Evolutionary conservation across 2,797 vertebrate species (phyloP).

Genomic region (Pangasius krempfi): DNA sequence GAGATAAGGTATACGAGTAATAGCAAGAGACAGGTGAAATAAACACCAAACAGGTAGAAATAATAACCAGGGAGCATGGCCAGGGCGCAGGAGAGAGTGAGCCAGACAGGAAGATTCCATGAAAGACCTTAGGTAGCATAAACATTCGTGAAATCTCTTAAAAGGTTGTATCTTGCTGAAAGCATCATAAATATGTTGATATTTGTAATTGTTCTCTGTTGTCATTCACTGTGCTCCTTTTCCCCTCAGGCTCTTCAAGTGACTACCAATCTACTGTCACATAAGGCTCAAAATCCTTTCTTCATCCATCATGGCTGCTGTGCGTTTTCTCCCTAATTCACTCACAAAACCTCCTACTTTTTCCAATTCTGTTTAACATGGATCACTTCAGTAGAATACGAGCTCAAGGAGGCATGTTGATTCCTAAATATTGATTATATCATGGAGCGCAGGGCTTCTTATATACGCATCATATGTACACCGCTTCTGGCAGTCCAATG

Average conservation of each 20-base stretch:
- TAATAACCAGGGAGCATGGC: background rate
- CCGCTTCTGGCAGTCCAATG: background rate
- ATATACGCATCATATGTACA: background rate
- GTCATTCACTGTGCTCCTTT: background rate
- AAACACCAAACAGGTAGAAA: slow-evolving; percentile 3
- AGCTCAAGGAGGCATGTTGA: background rate
- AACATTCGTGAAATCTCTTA: background rate
- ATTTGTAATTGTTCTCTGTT: background rate
- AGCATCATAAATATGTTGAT: background rate
- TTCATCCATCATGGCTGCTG: background rate
- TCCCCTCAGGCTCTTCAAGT: background rate
- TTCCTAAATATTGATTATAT: background rate
- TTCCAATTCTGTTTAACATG: background rate
- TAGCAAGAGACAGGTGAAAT: slow-evolving; percentile 5
- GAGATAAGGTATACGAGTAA: background rate
- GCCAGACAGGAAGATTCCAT: background rate
- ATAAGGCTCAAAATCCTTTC: background rate
- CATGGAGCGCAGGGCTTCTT: background rate
- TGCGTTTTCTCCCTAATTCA: background rate
- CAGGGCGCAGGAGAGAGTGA: background rate
- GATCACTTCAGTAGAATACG: background rate
- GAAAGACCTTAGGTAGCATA: background rate
- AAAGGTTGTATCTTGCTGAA: background rate
- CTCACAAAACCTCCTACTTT: background rate
- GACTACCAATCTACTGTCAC: background rate